Base-by-base conservation (phyloP, 2,113 vertebrate genomes). In the Acrocephalus arundinaceus region DNA sequence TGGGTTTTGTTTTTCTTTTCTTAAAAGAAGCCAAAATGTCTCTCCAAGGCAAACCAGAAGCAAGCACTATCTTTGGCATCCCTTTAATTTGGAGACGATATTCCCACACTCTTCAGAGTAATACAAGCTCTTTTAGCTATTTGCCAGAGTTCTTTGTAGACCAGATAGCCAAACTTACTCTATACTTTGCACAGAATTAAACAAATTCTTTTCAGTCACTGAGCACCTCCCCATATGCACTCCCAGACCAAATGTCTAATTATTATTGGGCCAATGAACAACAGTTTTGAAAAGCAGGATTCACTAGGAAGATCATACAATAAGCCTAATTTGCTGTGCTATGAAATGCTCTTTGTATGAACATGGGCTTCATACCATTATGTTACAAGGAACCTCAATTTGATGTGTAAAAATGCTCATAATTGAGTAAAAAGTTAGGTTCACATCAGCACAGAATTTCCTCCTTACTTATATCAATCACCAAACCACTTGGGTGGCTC, bases 11-110 rank as follows among this genome's bases (percentile, higher is more conserved):
- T n/a, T 48, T 43, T 51, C 2, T 13, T 33, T 45, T 62, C 35
- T 55, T 2, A 2, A 39, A 43, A 54, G 0, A 39, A 68, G 13
- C 8, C 24, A 87, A 45, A 43, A 21, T 27, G n/a, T 2, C 2
- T 35, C 46, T 71, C 87, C 28, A 55, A 86, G 51, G 13, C 33
- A 95, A 90, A 25, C 9, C 24, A 65, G 63, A 66, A 88, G 66
- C 16, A 85, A 15, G 4, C 1, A 1, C 49, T n/a, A 7, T 43
- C 24, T 65, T 88, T 81, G 43, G 5, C 25, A 78, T 0, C 10
- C 15, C 23, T 76, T 48, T 46, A 6, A 20, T 20, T n/a, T 31
- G 23, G 27, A 0, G 17, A 67, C 59, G 24, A 5, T 1, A n/a
- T 35, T 67, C 45, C 9, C 11, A 58, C 30, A 28, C 4, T 22